Evolutionary conservation across 2,797 vertebrate species (phyloP).

Genomic region (Harpagifer antarcticus): DNA sequence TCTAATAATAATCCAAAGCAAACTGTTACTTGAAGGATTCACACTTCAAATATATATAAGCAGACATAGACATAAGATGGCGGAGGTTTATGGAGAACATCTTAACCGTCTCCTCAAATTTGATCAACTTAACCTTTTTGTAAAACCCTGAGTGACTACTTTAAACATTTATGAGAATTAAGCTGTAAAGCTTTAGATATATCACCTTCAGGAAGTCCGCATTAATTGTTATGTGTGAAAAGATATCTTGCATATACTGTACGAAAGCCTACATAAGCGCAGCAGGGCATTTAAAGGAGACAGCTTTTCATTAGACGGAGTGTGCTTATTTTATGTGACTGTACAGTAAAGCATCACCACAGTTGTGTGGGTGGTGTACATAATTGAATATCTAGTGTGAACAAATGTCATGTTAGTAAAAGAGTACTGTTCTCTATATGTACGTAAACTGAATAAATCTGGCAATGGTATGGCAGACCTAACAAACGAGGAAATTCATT

Average conservation of each 20-base stretch:
- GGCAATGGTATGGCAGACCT: slow-evolving; percentile 15
- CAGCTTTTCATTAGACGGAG: background rate
- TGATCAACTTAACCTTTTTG: slow-evolving; percentile 34
- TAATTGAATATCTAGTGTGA: background rate
- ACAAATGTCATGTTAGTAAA: background rate
- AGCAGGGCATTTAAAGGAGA: slow-evolving; percentile 25
- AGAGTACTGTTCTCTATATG: slow-evolving; percentile 6
- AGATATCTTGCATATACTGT: slow-evolving; percentile 1
- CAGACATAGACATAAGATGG: background rate
- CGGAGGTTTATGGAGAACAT: slow-evolving; percentile 35
- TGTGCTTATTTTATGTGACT: slow-evolving; percentile 4
- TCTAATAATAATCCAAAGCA: slow-evolving; percentile 6
- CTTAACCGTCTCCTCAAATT: slow-evolving; percentile 26
- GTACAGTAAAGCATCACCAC: slow-evolving; percentile 1
- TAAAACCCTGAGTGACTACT: slow-evolving; percentile 25
- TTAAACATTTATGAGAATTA: slow-evolving; percentile 63
- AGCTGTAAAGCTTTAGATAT: slow-evolving; percentile 45
- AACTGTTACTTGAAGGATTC: background rate
- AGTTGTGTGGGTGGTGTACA: background rate
- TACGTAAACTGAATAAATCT: slow-evolving; percentile 7
- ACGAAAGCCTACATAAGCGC: slow-evolving; percentile 10
- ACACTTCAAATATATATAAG: background rate
- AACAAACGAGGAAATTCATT: slow-evolving; percentile 31
- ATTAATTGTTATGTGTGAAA: slow-evolving; percentile 47
- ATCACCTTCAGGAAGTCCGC: slow-evolving; percentile 46